These are phyloP conservation scores for Thamnophis sirtalis DNA, from an alignment of 2,113 vertebrate genomes.

Conservation along the genomic window DNA sequence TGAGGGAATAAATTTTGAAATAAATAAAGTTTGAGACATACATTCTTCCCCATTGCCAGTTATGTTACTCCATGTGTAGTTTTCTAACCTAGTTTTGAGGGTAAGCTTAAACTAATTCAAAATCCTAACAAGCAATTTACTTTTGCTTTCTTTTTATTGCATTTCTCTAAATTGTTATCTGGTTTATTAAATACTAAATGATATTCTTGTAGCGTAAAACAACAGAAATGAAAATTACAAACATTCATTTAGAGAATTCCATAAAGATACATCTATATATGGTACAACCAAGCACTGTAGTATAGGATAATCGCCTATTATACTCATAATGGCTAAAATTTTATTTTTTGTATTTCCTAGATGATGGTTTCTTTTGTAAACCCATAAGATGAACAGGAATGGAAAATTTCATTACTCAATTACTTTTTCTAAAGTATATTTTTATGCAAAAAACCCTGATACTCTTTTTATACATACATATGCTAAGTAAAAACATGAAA, in stretches of 20 bases:
- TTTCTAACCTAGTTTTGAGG: not conserved
- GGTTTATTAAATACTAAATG: not conserved
- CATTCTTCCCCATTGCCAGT: not conserved
- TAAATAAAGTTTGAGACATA: too few species aligned
- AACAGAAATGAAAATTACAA: constrained; percentile 44
- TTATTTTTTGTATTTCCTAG: constrained; percentile 26
- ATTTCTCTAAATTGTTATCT: constrained; percentile 23
- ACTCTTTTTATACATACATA: constrained; percentile 25
- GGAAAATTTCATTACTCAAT: constrained; percentile 39
- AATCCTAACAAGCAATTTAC: not conserved
- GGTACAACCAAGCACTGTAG: not conserved
- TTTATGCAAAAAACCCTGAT: constrained; percentile 26
- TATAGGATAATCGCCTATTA: constrained; percentile 16
- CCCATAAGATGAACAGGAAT: constrained; percentile 28
- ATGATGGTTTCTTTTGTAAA: constrained; percentile 16
- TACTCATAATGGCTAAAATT: constrained; percentile 23
- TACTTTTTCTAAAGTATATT: constrained; percentile 32
- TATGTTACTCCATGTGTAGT: not conserved
- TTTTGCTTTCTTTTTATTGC: constrained; percentile 29
- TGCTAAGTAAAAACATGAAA: constrained; percentile 15
- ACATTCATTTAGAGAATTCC: constrained; percentile 33
- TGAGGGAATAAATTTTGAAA: too few species aligned
- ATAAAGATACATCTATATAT: constrained; percentile 1
- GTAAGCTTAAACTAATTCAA: not conserved
- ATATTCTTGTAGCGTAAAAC: not conserved